Conservation (phyloP, 2,113 vertebrate genomes). For the crab-eating macaque (Macaca fascicularis) region DNA sequence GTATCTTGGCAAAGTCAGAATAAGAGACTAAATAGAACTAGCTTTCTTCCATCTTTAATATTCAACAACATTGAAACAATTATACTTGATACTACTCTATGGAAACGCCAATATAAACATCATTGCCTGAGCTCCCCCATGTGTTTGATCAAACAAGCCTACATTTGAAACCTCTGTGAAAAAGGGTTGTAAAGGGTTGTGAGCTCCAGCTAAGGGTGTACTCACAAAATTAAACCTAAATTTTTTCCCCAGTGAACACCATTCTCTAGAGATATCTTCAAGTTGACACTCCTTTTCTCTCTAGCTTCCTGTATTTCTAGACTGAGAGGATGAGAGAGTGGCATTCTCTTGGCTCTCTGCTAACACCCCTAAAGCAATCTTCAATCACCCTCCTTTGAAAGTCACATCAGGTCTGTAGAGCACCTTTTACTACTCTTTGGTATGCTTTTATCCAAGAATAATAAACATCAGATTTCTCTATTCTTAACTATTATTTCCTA, state of each 20-base stretch:
- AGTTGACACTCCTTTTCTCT: neutral
- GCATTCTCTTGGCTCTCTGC: neutral
- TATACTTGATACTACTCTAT: neutral
- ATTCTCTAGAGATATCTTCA: neutral
- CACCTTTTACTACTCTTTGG: neutral
- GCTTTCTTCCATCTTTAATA: neutral
- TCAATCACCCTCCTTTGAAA: neutral
- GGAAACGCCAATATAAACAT: neutral
- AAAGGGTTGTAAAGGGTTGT: neutral
- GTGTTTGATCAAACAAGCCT: neutral
- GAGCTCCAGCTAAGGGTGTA: neutral
- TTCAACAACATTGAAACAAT: neutral
- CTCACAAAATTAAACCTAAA: neutral
- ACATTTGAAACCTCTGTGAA: neutral
- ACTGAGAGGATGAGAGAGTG: neutral
- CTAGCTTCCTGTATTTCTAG: neutral
- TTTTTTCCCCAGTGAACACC: neutral
- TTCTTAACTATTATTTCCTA: neutral
- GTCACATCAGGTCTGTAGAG: neutral
- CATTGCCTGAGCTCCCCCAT: neutral
- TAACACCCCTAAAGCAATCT: neutral
- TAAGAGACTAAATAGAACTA: neutral
- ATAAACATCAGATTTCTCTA: neutral
- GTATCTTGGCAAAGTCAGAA: neutral
- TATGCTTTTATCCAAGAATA: neutral